phyloP scores from a whole-genome alignment of 1,140 invertebrate genomes.

The Pemphigus obesinymphae region DNA sequence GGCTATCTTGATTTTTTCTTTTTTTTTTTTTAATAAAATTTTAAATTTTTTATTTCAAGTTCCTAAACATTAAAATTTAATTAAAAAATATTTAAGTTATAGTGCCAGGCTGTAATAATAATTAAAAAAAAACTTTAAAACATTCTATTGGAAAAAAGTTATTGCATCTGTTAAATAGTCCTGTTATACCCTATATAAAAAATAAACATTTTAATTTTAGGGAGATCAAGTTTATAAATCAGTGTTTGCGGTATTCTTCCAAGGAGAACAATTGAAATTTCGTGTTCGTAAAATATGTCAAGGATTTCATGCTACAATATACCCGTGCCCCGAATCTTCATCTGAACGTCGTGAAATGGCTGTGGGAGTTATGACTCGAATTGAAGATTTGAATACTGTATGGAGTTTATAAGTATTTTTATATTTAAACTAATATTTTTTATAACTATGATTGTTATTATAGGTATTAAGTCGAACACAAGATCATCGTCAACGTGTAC shows the following conservation, averaged over 20 bases:
- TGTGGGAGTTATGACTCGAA: constrained; percentile 85
- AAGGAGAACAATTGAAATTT: constrained; percentile 97
- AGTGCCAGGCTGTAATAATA: no score
- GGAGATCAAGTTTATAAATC: constrained; percentile 93
- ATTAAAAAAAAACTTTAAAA: no score
- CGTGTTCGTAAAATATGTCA: constrained; percentile 96
- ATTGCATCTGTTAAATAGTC: no score
- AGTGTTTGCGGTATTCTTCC: constrained; percentile 99
- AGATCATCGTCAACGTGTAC: constrained; percentile 84
- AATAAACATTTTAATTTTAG: constrained; percentile 58
- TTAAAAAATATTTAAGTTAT: no score
- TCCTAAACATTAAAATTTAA: no score
- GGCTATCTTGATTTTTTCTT: no score
- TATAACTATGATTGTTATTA: constrained; percentile 11
- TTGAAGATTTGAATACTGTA: constrained; percentile 87
- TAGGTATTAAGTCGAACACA: constrained; percentile 86
- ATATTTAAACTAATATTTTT: neutral
- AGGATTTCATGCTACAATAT: constrained; percentile 92
- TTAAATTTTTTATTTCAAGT: no score
- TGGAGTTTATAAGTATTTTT: constrained; percentile 44
- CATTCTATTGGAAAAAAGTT: no score
- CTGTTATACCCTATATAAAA: no score
- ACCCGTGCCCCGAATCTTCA: constrained; percentile 88
- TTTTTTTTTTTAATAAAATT: no score
- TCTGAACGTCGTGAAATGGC: constrained; percentile 87